A percentile compares a stretch with the other conserved stretches of the same genome.
Conservation (phyloP, 2,113 vertebrate genomes). For the Bagarius yarrelli region DNA sequence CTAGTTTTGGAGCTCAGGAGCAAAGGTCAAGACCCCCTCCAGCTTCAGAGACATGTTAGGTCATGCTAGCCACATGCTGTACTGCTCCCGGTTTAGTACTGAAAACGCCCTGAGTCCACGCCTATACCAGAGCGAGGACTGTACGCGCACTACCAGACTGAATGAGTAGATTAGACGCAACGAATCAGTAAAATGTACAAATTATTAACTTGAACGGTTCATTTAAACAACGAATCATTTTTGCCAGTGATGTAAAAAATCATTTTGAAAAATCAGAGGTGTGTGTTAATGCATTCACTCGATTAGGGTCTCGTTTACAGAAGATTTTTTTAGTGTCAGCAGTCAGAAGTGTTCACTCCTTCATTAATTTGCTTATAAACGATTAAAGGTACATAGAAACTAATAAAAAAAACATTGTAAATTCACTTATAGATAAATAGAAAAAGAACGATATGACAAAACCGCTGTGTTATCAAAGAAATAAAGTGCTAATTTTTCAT, state of each 20-base stretch:
- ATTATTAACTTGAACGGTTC: background rate
- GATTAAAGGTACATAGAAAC: too few species aligned
- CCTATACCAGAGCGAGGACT: slow-evolving; percentile 25
- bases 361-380: too few species aligned
- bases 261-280: too few species aligned
- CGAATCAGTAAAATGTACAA: background rate
- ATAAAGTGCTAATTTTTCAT: too few species aligned
- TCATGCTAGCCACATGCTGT: slow-evolving; percentile 74
- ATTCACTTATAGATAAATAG: too few species aligned
- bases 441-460: too few species aligned
- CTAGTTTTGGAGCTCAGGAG: slow-evolving; percentile 72
- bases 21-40: slow-evolving; percentile 76
- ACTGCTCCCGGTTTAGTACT: slow-evolving; percentile 72
- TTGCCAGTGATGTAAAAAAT: background rate
- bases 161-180: slow-evolving; percentile 4
- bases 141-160: slow-evolving; percentile 11
- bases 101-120: slow-evolving; percentile 36
- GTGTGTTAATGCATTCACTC: too few species aligned
- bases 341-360: too few species aligned
- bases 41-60: slow-evolving; percentile 79
- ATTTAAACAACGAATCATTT: background rate
- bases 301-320: too few species aligned
- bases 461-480: too few species aligned
- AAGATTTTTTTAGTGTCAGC: background rate
- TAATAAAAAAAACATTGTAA: too few species aligned